Evolutionary conservation across 2,797 vertebrate genomes (phyloP), one percentile per base, ranked within the genome.

Genomic region (Chelon auratus): DNA sequence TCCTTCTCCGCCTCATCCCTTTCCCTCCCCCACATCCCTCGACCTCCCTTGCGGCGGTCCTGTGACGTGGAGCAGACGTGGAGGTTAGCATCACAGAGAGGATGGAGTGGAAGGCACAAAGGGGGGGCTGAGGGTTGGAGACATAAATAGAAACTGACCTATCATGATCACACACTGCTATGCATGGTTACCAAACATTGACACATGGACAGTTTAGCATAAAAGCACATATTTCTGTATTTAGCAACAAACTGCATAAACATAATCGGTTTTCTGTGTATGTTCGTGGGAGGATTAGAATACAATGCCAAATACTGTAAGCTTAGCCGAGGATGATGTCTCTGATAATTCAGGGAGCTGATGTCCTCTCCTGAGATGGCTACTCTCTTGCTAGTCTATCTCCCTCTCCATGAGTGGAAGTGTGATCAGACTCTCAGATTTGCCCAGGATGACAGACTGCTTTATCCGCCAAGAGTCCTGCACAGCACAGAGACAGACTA

Each of bases 121-220:
- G 22, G 17, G 18, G 47, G 40, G 48, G 18, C 5, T n/a, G 22
- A 40, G 45, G n/a, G 54, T 39, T 70, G 54, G 30, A 50, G 79
- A 75, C 80, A 74, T 68, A 82, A 83, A 86, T 83, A 86, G 87
- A 84, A 73, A 64, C 63, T 68, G 80, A 83, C 75, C 80, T 79
- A 77, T 77, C 3, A 61, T 68, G 82, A 83, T 72, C 77, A 68
- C 39, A 71, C 37, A 9, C 59, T 58, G 65, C 47, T 39, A 33
- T 33, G 54, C 39, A 42, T 45, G 36, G 51, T 65, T 51, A 63
- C 14, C 55, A 57, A 77, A 63, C 72, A 75, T 64, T 69, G 78
- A 70, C 22, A 4, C 51, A 48, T 0, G 11, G 20, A 37, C 39
- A 52, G 57, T 30, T 33, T 45, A 50, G 24, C 8, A 9, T n/a